phyloP scores from a whole-genome alignment of 2,888 invertebrate species.

The Zeuzera pyrina region DNA sequence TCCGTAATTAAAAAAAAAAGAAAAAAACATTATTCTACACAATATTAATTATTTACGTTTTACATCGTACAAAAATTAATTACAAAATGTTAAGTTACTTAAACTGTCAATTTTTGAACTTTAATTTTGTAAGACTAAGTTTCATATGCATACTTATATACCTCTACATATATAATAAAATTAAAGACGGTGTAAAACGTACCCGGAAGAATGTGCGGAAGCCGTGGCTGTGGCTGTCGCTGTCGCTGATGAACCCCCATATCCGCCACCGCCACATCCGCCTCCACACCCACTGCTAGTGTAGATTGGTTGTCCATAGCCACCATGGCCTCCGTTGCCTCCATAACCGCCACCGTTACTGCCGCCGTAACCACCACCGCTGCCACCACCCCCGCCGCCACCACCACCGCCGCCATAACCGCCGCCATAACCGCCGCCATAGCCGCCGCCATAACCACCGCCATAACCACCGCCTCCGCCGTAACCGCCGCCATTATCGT shows the following conservation, averaged over 20 bases:
- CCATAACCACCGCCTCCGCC: constrained; percentile 11
- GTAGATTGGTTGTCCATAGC: constrained; percentile 11
- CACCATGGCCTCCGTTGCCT: constrained; percentile 11
- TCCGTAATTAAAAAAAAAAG: no score
- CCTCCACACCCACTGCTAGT: constrained; percentile 12
- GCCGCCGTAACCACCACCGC: constrained; percentile 16
- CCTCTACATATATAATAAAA: no score
- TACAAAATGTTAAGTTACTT: no score
- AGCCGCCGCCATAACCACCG: constrained; percentile 15
- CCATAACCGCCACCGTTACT: constrained; percentile 17
- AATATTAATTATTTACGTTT: no score
- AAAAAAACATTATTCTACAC: no score
- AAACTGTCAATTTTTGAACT: no score
- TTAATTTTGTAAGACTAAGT: no score
- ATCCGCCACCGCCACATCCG: constrained; percentile 8
- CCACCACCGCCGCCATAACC: constrained; percentile 17
- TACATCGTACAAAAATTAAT: no score
- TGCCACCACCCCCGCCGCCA: constrained; percentile 17
- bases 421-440: constrained; percentile 17
- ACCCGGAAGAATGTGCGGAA: constrained; percentile 20
- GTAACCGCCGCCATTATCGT: constrained; percentile 9
- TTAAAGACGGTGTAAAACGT: constrained; percentile 4
- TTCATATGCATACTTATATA: no score
- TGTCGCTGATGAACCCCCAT: constrained; percentile 10
- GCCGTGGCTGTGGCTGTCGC: constrained; percentile 34